Percentiles rank a stretch among this genome's conserved stretches.
Conservation (phyloP, 1,140 invertebrate genomes). For the Drosophila orosa region DNA sequence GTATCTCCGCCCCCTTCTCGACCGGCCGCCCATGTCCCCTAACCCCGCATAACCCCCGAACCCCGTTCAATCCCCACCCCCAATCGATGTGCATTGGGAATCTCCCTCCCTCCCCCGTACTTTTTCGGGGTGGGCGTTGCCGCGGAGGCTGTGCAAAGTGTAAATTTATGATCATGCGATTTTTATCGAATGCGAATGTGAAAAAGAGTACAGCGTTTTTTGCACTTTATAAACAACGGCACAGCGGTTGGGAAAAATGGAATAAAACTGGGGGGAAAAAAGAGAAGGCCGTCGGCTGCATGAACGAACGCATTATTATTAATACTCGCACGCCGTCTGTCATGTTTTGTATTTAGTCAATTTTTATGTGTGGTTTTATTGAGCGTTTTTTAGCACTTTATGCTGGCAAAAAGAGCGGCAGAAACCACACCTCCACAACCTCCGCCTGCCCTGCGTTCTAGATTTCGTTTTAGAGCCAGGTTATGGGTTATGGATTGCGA, state of each 20-base stretch:
- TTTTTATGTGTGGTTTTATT: slow-evolving; percentile 74
- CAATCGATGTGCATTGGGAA: slow-evolving; percentile 15
- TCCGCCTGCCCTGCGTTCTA: slow-evolving; percentile 3
- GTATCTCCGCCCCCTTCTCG: slow-evolving; percentile 24
- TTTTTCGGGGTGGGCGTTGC: slow-evolving; percentile 71
- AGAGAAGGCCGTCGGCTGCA: slow-evolving; percentile 53
- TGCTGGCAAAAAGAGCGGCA: slow-evolving; percentile 44
- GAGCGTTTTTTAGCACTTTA: slow-evolving; percentile 74
- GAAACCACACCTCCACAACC: slow-evolving; percentile 35
- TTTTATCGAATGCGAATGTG: slow-evolving; percentile 80
- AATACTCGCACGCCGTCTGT: slow-evolving; percentile 82
- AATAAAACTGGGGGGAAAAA: slow-evolving; percentile 15
- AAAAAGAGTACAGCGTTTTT: slow-evolving; percentile 82
- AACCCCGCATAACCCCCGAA: slow-evolving; percentile 1
- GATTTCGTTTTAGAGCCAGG: slow-evolving; percentile 35
- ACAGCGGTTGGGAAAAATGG: slow-evolving; percentile 26
- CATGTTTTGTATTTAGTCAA: slow-evolving; percentile 83
- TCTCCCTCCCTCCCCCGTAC: slow-evolving; percentile 19
- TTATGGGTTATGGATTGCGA: slow-evolving; percentile 30
- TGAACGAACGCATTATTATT: slow-evolving; percentile 79
- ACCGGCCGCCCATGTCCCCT: slow-evolving; percentile 11
- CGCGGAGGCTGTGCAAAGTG: slow-evolving; percentile 84
- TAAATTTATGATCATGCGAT: slow-evolving; percentile 84
- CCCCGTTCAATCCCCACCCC: slow-evolving; percentile 17
- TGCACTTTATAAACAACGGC: slow-evolving; percentile 77